Evolutionary conservation across 2,113 vertebrate species (phyloP), one percentile per base, ranked within the genome.

Genomic region (Zapus hudsonius): DNA sequence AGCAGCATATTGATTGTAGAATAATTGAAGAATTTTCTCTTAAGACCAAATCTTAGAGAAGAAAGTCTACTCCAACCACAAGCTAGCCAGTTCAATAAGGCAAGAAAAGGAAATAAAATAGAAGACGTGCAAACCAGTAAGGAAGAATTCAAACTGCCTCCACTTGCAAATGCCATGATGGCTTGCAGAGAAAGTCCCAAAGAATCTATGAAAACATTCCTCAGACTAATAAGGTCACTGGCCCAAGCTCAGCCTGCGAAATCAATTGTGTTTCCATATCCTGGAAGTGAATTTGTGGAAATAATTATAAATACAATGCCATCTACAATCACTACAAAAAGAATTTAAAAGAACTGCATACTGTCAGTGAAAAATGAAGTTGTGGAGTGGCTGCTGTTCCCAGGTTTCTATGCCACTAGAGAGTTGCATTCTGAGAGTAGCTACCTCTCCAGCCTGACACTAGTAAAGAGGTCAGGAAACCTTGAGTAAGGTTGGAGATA

Each of bases 391-490:
- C 2, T 44, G 29, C 42, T 55, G 6, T 17, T 83, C 86, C 63
- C 52, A 36, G 33, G 29, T 80, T 67, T 93, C 78, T n/a, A 7
- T 2, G 63, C 44, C 79, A 67, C 95, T 52, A 20, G 29, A 42
- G n/a, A 92, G 93, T 25, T 55, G 86, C 7, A 0, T 84, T 91
- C 75, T 79, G 63, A 89, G 57, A 76, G 42, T 89, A 97, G 84
- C 76, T 38, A 31, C 92, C 44, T 89, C 87, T 93, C 86, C n/a
- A 92, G 84, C 86, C n/a, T 86, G 93, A 95, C 88, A 89, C 55
- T 57, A 91, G 91, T 64, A 96, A 97, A 95, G 94, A 94, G 95
- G 95, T 97, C 97, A 97, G 92, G 76, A 91, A 95, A 96, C 59
- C 92, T 85, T 94, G 93, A 92, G 87, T 96, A 84, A 95, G 87